Conservation (phyloP, 1,140 invertebrate genomes). For the Lordiphosa clarofinis region DNA sequence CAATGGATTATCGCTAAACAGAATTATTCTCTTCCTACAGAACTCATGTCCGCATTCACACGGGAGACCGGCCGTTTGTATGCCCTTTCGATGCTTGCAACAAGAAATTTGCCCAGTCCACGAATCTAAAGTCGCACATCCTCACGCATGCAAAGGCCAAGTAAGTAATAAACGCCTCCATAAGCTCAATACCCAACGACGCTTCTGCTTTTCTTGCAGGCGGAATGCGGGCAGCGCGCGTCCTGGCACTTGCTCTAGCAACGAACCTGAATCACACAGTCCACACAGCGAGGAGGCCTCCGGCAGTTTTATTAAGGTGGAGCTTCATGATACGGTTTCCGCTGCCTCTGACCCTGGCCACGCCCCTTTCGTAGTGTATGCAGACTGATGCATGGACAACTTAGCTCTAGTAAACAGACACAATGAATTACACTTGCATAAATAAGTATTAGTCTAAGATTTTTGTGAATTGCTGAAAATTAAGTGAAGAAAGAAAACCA, state of each 20-base stretch:
- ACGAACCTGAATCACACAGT: conserved; percentile 28
- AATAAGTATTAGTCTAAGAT: too few relatives aligned
- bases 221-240: conserved; percentile 37
- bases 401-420: background rate
- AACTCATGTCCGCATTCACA: conserved; percentile 99
- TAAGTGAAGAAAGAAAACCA: too few relatives aligned
- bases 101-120: conserved; percentile 99
- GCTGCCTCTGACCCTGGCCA: conserved; percentile 30
- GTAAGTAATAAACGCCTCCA: conserved; percentile 80
- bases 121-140: conserved; percentile 98
- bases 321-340: conserved; percentile 61
- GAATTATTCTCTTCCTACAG: conserved; percentile 79
- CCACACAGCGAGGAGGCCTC: conserved; percentile 42
- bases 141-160: conserved; percentile 98
- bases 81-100: conserved; percentile 99
- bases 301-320: conserved; percentile 70
- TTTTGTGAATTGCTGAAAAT: too few relatives aligned
- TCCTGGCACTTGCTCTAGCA: conserved; percentile 42
- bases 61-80: conserved; percentile 97
- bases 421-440: too few relatives aligned
- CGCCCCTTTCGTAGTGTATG: conserved; percentile 60
- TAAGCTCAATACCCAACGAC: background rate
- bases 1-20: background rate
- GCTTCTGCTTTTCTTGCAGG: conserved; percentile 37
- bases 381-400: conserved; percentile 40